Percentiles rank a stretch among this genome's conserved stretches.
phyloP scores from a whole-genome alignment of 2,797 vertebrate species.

The Rhynchonycteris naso region DNA sequence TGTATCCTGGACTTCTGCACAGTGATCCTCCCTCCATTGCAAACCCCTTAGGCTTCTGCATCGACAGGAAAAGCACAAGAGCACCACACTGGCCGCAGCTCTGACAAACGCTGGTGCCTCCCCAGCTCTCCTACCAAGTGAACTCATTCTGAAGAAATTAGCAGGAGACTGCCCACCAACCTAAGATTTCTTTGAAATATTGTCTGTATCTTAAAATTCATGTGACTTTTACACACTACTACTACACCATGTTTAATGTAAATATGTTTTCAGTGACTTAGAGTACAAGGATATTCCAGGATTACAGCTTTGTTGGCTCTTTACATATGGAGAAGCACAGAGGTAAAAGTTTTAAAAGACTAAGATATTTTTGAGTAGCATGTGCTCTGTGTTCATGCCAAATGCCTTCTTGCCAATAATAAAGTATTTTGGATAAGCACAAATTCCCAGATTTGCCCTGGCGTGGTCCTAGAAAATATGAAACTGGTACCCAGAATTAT shows the following conservation, averaged over 20 bases:
- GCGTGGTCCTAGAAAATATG: not conserved
- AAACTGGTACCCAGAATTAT: not conserved
- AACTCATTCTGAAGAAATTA: not conserved
- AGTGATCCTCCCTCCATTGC: not conserved
- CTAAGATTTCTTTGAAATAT: not conserved
- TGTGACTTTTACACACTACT: not conserved
- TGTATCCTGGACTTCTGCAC: not conserved
- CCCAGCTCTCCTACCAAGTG: fast-evolving
- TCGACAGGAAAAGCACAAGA: not conserved
- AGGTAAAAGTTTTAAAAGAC: slow-evolving; percentile 11
- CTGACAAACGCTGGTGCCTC: not conserved
- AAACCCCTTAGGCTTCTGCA: fast-evolving
- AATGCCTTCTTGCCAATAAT: not conserved
- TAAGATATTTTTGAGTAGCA: not conserved
- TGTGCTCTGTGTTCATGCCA: not conserved
- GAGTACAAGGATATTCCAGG: not conserved
- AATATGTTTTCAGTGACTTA: not conserved
- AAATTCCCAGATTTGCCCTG: not conserved
- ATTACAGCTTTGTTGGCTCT: not conserved
- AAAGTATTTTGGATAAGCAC: not conserved
- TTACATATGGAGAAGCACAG: not conserved
- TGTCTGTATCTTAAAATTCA: not conserved
- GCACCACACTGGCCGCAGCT: not conserved
- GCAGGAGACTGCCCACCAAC: not conserved
- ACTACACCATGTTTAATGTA: not conserved